phyloP scores from a whole-genome alignment of 2,113 vertebrate species.

The Eretmochelys imbricata region DNA sequence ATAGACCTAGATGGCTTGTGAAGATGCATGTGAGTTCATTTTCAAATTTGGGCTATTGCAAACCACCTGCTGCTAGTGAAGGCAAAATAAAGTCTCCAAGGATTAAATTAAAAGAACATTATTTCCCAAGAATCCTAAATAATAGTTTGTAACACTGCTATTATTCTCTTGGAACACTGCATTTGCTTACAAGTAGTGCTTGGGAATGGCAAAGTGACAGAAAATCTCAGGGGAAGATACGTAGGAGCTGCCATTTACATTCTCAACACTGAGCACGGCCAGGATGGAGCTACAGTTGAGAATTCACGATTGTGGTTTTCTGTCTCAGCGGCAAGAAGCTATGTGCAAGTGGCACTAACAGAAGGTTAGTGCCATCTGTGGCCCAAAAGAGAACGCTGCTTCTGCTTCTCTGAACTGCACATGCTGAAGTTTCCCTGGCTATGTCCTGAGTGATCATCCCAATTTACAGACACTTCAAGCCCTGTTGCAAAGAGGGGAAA shows the following conservation, averaged over 20 bases:
- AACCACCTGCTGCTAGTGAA: not conserved
- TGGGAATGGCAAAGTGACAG: not conserved
- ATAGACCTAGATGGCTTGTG: constrained; percentile 39
- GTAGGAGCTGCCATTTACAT: not conserved
- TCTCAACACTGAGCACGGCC: not conserved
- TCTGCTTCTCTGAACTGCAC: not conserved
- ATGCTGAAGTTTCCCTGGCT: rapidly evolving
- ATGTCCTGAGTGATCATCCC: not conserved
- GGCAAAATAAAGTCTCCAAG: not conserved
- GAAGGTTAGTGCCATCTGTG: not conserved
- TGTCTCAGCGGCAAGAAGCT: rapidly evolving
- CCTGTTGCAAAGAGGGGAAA: not conserved
- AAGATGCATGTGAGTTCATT: constrained; percentile 58
- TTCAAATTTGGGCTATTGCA: constrained; percentile 17
- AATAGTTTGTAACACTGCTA: not conserved
- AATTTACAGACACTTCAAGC: rapidly evolving
- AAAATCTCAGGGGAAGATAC: not conserved
- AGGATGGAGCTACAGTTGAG: rapidly evolving
- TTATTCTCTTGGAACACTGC: not conserved
- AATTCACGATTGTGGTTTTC: rapidly evolving
- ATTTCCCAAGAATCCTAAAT: not conserved
- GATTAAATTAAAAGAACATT: not conserved
- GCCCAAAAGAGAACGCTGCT: not conserved
- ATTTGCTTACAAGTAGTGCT: rapidly evolving
- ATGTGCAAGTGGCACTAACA: rapidly evolving